phyloP scores from a whole-genome alignment of 2,113 vertebrate genomes.

The Willisornis vidua region DNA sequence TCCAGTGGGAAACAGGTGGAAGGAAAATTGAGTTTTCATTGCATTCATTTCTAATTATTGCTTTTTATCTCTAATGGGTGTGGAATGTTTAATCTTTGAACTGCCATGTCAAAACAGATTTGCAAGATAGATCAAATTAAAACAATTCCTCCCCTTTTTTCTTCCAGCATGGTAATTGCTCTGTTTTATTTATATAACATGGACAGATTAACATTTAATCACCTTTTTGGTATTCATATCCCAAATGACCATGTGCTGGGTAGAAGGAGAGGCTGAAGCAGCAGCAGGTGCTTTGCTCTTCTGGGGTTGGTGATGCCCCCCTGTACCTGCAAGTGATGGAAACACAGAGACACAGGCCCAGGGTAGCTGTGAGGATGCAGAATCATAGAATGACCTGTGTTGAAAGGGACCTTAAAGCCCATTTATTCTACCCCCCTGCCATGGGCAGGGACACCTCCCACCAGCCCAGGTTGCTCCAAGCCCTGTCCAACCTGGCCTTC shows the following conservation, averaged over 20 bases:
- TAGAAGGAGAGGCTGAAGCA: background rate
- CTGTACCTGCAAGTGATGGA: background rate
- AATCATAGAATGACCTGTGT: background rate
- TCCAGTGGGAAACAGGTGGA: conserved; percentile 17
- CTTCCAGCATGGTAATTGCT: background rate
- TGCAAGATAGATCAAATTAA: background rate
- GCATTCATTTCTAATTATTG: background rate
- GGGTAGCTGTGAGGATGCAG: accelerated
- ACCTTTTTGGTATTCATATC: background rate
- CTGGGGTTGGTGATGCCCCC: background rate
- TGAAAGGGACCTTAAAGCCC: background rate
- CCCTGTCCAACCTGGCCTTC: background rate
- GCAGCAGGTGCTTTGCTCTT: background rate
- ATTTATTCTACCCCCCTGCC: background rate
- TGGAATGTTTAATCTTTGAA: conserved; percentile 10
- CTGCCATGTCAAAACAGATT: background rate
- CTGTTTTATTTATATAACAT: background rate
- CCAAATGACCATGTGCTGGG: accelerated
- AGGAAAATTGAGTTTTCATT: conserved; percentile 12
- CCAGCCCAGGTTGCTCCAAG: background rate
- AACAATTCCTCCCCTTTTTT: background rate
- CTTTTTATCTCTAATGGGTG: background rate
- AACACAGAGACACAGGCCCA: accelerated
- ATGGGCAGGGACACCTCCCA: background rate
- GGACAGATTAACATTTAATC: background rate